Base-by-base conservation (phyloP, 2,888 invertebrate genomes). In the Ormyrus thymus region DNA sequence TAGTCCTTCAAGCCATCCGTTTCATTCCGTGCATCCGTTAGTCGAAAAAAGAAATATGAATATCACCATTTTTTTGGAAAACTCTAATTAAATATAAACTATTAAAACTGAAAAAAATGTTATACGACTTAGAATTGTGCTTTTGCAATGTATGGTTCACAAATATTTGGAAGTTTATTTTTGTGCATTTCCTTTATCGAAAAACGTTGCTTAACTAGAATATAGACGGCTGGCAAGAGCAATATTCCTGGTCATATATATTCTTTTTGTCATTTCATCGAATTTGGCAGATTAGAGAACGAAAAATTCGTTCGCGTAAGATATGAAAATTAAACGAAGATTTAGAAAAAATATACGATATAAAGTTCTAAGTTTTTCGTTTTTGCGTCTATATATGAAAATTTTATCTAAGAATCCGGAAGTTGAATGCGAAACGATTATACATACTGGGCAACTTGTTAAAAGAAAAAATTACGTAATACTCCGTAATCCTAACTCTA, bases 261-360 rank as follows among this genome's bases (percentile, higher is more conserved):
- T 51, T 69, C 50, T 13, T 74, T 79, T 77, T 78, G 64, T 78
- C 59, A 65, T 68, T 71, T 68, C 53, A 72, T 78, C 62, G 43
- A 80, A 71, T 80, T 80, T 80, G 78, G 80, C 80, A 78, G 61
- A 71, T 80, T 13, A 77, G 64, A 65, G 74, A 70, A 80, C 56
- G 56, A 15, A 55, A 75, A 43, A 68, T 48, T 70, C 56, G 43
- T 76, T 65, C 64, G 13, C 69, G 50, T n/a, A 45, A 64, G 50
- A 73, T 51, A 46, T 61, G 11, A 71, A 71, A 48, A 66, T 65
- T 13, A 71, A 10, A 29, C 61, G 43, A 74, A 66, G 50, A 15
- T 15, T 15, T 7, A 76, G 65, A 13, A 70, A 75, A 53, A 55
- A 29, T 29, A 29, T 29, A 29, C 4, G 72, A 56, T 73, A 59